Evolutionary conservation across 2,888 invertebrate species (phyloP), one percentile per base, ranked within the genome.

Genomic region (Troides aeacus): DNA sequence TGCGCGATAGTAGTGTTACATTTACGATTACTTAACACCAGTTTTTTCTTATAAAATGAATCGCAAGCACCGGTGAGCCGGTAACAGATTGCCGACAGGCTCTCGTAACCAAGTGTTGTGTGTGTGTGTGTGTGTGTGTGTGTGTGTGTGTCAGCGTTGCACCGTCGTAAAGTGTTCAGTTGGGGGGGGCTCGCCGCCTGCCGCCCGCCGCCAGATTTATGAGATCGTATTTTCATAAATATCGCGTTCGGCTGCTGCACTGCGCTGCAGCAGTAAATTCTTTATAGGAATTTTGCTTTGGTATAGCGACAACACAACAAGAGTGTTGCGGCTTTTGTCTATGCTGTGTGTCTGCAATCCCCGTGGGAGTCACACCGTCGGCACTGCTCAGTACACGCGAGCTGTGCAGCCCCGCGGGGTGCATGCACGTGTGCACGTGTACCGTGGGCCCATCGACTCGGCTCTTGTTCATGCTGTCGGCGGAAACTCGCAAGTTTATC

Each of bases 161-260:
- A 46, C 57, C 64, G 61, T 61, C 65, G 62, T 70, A 70, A 70
- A 70, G 62, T 64, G 63, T 60, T 70, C 63, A 70, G 57, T 62
- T 58, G 53, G 53, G 58, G 17, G 5, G 2, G 53, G n/a, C 18
- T 39, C 10, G 7, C 39, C 17, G 42, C 30, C 42, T 42, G 56
- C 53, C 21, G 53, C 61, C 18, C 23, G 53, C 21, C 39, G 68
- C 53, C 18, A 53, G 60, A 67, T 70, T 70, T 70, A 70, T 64
- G 70, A 23, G 50, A 66, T 62, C 66, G 70, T 62, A 65, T 67
- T 70, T 70, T 67, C 70, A 64, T 70, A 70, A 62, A 69, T 64
- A 70, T 60, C 39, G 56, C 62, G 42, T 70, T 62, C 56, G 70
- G 24, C 39, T 56, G 39, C 66, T 64, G 64, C 70, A 70, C 66